A percentile compares a stretch with the other conserved stretches of the same genome.
phyloP scores from a whole-genome alignment of 2,797 vertebrate species.

The Distichodus sexfasciatus region DNA sequence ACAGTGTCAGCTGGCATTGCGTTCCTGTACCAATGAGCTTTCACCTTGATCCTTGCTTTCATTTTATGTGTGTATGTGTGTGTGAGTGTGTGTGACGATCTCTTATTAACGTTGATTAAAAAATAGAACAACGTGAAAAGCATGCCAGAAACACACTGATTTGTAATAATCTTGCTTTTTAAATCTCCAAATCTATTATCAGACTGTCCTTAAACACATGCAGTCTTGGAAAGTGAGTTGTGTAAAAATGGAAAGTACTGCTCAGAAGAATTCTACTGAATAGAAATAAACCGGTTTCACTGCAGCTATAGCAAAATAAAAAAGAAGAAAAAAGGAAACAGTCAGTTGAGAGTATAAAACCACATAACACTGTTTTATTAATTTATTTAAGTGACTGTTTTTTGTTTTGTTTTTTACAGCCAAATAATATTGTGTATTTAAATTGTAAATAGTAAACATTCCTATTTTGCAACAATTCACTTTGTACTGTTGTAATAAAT shows the following conservation, averaged over 20 bases:
- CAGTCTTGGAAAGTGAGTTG: background rate
- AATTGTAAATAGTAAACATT: constrained; percentile 96
- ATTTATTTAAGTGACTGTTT: constrained; percentile 86
- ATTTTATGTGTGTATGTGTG: background rate
- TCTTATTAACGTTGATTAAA: background rate
- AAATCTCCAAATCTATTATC: background rate
- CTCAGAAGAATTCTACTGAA: too few species aligned
- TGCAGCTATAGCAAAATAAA: background rate
- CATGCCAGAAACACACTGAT: background rate
- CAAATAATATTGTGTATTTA: constrained; percentile 95
- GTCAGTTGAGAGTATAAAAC: background rate
- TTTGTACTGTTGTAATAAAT: constrained; percentile 99
- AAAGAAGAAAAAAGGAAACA: background rate
- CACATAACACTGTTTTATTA: constrained; percentile 78
- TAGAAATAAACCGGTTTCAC: background rate
- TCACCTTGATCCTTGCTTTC: background rate
- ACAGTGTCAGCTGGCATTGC: background rate
- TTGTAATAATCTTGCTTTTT: background rate
- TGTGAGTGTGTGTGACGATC: background rate
- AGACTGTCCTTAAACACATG: background rate
- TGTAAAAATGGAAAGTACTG: too few species aligned
- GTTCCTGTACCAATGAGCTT: constrained; percentile 12
- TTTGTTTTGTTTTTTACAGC: constrained; percentile 72
- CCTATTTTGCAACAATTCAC: constrained; percentile 97
- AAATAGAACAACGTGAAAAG: background rate